phyloP scores from a whole-genome alignment of 2,888 invertebrate genomes.

The Teleogryllus oceanicus region DNA sequence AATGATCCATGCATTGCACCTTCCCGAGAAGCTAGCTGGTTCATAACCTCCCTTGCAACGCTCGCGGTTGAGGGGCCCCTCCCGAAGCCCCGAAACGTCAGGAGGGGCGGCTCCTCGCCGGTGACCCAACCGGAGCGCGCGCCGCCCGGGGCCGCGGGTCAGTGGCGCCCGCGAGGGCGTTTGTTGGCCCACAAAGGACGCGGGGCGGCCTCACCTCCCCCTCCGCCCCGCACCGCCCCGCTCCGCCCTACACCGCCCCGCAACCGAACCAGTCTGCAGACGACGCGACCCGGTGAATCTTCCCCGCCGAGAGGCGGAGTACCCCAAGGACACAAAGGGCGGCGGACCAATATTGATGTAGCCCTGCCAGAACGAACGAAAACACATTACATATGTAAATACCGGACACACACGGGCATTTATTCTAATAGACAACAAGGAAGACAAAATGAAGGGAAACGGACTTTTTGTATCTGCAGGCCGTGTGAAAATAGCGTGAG shows the following conservation, averaged over 20 bases:
- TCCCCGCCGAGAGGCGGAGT: not conserved
- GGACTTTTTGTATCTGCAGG: constrained; percentile 4
- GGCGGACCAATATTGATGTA: constrained; percentile 1
- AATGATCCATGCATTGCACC: too few relatives aligned
- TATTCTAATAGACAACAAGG: not conserved
- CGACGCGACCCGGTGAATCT: not conserved
- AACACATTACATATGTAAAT: constrained; percentile 18
- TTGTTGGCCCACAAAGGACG: not conserved
- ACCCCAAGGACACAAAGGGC: not conserved
- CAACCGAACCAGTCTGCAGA: not conserved
- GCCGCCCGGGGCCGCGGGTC: not conserved
- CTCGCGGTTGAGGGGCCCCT: too few relatives aligned
- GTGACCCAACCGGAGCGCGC: not conserved
- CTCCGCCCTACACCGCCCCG: not conserved
- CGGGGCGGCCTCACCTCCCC: not conserved
- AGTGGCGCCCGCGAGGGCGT: not conserved
- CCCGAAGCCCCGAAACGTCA: too few relatives aligned
- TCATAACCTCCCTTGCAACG: too few relatives aligned
- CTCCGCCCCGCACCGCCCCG: not conserved
- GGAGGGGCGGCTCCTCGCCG: too few relatives aligned
- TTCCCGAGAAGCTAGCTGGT: too few relatives aligned
- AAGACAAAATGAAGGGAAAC: constrained; percentile 7
- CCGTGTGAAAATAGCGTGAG: not conserved
- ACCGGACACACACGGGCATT: not conserved
- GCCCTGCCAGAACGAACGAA: constrained; percentile 7